Percentiles rank a stretch among this genome's conserved stretches.
These are phyloP conservation scores for Caenorhabditis panamensis DNA, from an alignment of 2,888 invertebrate species.

Conservation along the genomic window DNA sequence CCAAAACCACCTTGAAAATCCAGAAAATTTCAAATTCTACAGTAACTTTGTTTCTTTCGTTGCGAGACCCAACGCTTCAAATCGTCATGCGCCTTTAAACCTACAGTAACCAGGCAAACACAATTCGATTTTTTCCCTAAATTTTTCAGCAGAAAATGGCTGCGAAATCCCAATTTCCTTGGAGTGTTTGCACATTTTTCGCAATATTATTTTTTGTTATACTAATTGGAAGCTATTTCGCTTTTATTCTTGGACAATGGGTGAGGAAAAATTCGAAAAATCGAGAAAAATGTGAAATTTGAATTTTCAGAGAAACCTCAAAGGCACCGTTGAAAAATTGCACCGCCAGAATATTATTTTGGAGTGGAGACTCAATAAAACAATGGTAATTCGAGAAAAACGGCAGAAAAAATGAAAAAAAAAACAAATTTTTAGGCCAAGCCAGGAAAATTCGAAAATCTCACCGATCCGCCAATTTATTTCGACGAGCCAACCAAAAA, in stretches of 20 bases:
- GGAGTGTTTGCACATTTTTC: neutral
- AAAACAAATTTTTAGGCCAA: neutral
- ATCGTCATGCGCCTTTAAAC: too few relatives aligned
- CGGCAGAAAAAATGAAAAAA: neutral
- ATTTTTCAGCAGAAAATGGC: neutral
- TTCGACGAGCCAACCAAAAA: constrained; percentile 11
- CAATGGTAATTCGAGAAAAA: neutral
- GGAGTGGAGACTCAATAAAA: neutral
- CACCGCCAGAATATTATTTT: neutral
- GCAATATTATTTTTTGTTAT: neutral
- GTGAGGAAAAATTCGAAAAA: neutral
- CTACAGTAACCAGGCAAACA: too few relatives aligned
- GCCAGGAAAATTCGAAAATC: too few relatives aligned
- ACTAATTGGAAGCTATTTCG: neutral
- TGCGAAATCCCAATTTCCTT: neutral
- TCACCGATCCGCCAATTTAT: neutral
- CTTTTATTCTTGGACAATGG: neutral
- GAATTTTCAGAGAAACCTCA: neutral
- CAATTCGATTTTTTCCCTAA: too few relatives aligned
- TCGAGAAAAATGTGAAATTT: neutral
- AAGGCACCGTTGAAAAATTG: neutral
- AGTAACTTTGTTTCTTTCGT: neutral
- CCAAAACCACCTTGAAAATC: too few relatives aligned
- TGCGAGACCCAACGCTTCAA: neutral
- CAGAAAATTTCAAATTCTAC: neutral